A percentile compares a stretch with the other conserved stretches of the same genome.
Conservation (phyloP, 2,113 vertebrate species). For the Bombycilla garrulus region DNA sequence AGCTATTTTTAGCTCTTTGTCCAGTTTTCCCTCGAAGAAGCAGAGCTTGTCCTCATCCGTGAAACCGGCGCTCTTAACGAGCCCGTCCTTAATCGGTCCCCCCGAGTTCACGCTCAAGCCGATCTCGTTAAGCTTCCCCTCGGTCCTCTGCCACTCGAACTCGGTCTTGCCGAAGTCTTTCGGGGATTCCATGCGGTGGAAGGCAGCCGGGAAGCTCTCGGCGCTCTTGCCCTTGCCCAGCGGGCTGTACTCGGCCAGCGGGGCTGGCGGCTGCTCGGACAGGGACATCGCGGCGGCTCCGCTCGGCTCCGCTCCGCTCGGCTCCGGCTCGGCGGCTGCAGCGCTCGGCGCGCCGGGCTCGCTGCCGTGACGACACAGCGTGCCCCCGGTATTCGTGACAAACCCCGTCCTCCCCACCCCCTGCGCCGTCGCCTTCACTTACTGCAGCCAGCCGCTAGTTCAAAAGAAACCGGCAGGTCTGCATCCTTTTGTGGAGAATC, state of each 20-base stretch:
- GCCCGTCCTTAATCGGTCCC: slow-evolving; percentile 69
- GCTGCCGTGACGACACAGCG: slow-evolving; percentile 73
- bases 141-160: slow-evolving; percentile 89
- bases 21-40: slow-evolving; percentile 81
- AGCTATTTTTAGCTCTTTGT: slow-evolving; percentile 79
- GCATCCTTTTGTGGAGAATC: not conserved
- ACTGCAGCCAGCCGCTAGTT: slow-evolving; percentile 39
- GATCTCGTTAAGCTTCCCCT: slow-evolving; percentile 79
- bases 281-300: slow-evolving; percentile 82
- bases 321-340: slow-evolving; percentile 17
- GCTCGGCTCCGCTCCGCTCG: not conserved
- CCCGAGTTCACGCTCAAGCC: slow-evolving; percentile 73
- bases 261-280: slow-evolving; percentile 80
- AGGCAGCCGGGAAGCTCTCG: slow-evolving; percentile 52
- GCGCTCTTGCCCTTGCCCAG: slow-evolving; percentile 76
- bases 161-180: slow-evolving; percentile 71
- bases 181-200: slow-evolving; percentile 59
- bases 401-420: slow-evolving; percentile 33
- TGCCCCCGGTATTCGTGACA: slow-evolving; percentile 56
- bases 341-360: slow-evolving; percentile 70
- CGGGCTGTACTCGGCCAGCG: slow-evolving; percentile 79
- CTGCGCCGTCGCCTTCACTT: slow-evolving; percentile 36
- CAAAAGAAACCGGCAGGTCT: not conserved
- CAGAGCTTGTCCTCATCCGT: slow-evolving; percentile 92
- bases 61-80: slow-evolving; percentile 77